phyloP scores from a whole-genome alignment of 1,140 invertebrate species.

The Plodia interpunctella region DNA sequence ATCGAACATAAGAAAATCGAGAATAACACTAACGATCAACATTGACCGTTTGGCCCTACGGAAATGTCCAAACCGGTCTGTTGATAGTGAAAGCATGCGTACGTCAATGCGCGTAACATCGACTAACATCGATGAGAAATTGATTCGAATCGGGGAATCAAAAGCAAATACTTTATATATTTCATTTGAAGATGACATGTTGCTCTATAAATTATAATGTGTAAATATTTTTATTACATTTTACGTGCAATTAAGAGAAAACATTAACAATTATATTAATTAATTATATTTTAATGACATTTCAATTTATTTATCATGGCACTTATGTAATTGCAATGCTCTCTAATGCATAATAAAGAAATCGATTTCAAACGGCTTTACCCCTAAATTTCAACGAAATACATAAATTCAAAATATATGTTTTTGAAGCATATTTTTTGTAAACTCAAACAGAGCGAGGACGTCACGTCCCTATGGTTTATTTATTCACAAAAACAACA shows the following conservation, averaged over 20 bases:
- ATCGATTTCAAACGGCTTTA: too few relatives aligned
- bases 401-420: too few relatives aligned
- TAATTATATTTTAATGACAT: too few relatives aligned
- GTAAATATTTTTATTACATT: background rate
- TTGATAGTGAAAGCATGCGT: slow-evolving; percentile 41
- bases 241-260: too few relatives aligned
- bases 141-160: background rate
- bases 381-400: too few relatives aligned
- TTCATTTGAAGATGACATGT: background rate
- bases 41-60: slow-evolving; percentile 16
- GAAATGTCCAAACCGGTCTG: slow-evolving; percentile 26
- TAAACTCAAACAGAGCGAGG: too few relatives aligned
- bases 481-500: background rate
- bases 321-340: too few relatives aligned
- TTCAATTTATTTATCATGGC: too few relatives aligned
- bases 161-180: slow-evolving; percentile 1
- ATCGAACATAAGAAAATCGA: background rate
- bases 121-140: slow-evolving; percentile 9
- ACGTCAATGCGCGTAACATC: background rate
- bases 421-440: too few relatives aligned
- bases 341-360: too few relatives aligned
- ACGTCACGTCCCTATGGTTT: too few relatives aligned
- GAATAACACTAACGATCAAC: slow-evolving; percentile 13
- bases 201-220: background rate
- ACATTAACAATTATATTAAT: too few relatives aligned